A percentile compares a stretch with the other conserved stretches of the same genome.
These are phyloP conservation scores for Grammomys dolichurus DNA, from an alignment of 2,113 vertebrate species.

Conservation along the genomic window DNA sequence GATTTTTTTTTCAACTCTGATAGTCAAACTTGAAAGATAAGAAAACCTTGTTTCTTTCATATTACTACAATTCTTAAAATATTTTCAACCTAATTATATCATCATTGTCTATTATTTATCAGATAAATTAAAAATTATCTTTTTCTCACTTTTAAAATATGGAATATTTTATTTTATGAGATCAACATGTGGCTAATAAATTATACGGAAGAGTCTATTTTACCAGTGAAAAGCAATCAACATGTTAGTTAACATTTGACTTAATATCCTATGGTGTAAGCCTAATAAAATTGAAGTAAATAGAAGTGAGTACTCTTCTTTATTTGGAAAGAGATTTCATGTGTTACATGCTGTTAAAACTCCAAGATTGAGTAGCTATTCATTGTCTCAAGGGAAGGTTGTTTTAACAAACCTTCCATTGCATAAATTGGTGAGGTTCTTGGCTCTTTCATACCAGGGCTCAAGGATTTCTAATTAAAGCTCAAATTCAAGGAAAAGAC, in stretches of 20 bases:
- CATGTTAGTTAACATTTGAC: conserved; percentile 9
- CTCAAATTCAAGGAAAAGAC: background rate
- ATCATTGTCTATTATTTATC: conserved; percentile 1
- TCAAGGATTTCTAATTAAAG: background rate
- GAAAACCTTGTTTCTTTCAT: background rate
- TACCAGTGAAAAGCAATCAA: conserved; percentile 1
- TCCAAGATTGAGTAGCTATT: background rate
- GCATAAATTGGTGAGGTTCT: background rate
- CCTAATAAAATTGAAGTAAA: background rate
- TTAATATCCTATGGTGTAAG: background rate
- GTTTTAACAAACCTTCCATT: background rate
- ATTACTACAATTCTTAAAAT: background rate
- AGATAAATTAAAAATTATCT: conserved; percentile 2
- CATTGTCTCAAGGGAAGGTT: background rate
- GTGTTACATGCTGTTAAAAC: background rate
- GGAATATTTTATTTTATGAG: background rate
- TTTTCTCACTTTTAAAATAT: conserved; percentile 2
- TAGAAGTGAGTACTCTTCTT: background rate
- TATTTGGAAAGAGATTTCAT: background rate
- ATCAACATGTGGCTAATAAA: background rate
- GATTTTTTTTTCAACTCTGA: background rate
- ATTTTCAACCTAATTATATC: background rate
- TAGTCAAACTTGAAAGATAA: conserved; percentile 25
- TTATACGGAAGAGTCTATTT: conserved; percentile 16
- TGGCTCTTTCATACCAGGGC: background rate